These are phyloP conservation scores for Troides helena DNA, from an alignment of 2,888 invertebrate genomes.

Conservation along the genomic window DNA sequence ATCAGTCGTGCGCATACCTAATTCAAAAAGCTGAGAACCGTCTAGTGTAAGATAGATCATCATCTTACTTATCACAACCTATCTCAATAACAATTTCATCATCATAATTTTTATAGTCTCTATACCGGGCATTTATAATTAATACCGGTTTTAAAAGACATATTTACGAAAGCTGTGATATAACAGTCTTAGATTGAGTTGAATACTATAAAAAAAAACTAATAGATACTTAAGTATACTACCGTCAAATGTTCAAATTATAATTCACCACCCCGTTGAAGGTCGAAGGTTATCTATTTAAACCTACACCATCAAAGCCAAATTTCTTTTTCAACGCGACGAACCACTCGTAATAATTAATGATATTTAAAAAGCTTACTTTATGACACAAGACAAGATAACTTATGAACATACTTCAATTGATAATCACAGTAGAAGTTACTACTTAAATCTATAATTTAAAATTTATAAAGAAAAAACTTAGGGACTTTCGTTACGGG, in stretches of 20 bases:
- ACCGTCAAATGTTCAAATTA: too few relatives aligned
- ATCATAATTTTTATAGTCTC: constrained; percentile 4
- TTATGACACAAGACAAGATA: constrained; percentile 34
- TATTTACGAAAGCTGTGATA: not conserved
- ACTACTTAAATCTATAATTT: constrained; percentile 54
- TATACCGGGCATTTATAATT: not conserved
- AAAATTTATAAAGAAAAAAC: constrained; percentile 57
- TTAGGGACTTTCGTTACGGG: constrained; percentile 53
- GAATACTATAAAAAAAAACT: too few relatives aligned
- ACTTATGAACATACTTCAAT: constrained; percentile 37
- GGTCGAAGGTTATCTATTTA: too few relatives aligned
- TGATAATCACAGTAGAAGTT: constrained; percentile 49
- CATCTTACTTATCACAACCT: constrained; percentile 18
- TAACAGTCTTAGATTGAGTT: not conserved
- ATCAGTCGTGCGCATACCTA: constrained; percentile 42
- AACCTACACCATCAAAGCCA: too few relatives aligned
- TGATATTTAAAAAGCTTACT: constrained; percentile 25
- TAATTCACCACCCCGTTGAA: too few relatives aligned
- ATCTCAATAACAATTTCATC: constrained; percentile 6
- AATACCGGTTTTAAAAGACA: not conserved
- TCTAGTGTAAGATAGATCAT: constrained; percentile 32
- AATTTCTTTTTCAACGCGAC: not conserved
- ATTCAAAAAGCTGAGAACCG: constrained; percentile 38
- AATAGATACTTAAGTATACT: too few relatives aligned
- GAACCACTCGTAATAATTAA: constrained; percentile 8